Percentiles rank a stretch among this genome's conserved stretches.
Conservation (phyloP, 2,113 vertebrate genomes). For the Haliaeetus leucogaster region DNA sequence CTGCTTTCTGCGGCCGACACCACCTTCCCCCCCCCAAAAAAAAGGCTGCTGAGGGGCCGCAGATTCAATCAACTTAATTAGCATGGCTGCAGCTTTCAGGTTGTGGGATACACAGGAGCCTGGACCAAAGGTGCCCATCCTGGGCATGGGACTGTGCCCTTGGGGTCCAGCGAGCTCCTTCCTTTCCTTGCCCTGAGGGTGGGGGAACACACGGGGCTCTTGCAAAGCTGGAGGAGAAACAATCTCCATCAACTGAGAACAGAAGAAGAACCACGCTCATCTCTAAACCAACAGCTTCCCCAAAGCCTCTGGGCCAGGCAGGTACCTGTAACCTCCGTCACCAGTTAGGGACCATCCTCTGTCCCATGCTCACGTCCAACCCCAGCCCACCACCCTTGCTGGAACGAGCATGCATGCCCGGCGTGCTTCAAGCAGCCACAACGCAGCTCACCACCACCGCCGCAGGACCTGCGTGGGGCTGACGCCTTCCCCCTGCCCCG, state of each 20-base stretch:
- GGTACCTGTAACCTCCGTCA: not conserved
- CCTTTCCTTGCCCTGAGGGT: fast-evolving
- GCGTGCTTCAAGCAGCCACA: not conserved
- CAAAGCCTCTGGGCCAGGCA: fast-evolving
- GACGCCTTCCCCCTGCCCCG: fast-evolving
- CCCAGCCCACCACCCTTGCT: fast-evolving
- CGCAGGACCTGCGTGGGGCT: not conserved
- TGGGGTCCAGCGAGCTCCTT: no score
- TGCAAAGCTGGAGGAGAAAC: not conserved
- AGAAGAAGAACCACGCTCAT: not conserved
- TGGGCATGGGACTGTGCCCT: no score
- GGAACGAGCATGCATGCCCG: fast-evolving
- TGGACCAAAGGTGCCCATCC: not conserved
- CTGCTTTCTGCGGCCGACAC: not conserved
- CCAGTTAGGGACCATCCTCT: not conserved
- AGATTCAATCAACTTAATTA: fast-evolving
- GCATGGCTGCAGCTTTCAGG: not conserved
- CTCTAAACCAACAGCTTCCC: not conserved
- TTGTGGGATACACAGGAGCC: fast-evolving
- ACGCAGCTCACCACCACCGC: fast-evolving
- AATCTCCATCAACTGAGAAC: not conserved
- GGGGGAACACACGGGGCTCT: not conserved
- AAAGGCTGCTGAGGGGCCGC: not conserved
- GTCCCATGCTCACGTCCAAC: fast-evolving
- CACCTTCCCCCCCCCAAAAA: no score